Base-by-base conservation (phyloP, 2,888 invertebrate genomes). In the Coremacera marginata region DNA sequence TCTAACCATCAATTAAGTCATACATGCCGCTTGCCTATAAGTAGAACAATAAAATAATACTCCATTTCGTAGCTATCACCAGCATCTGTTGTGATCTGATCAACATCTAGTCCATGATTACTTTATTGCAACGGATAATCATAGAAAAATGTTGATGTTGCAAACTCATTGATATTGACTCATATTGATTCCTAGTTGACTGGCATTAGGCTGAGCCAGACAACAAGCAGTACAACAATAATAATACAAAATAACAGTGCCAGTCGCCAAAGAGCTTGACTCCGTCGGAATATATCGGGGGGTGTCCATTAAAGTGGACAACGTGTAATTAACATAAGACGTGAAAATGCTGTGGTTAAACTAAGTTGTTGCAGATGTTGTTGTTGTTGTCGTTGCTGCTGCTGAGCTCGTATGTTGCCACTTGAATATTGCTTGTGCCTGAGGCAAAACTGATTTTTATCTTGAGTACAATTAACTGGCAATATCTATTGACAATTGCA, bases 351-450 rank as follows among this genome's bases (percentile, higher is more conserved):
- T 31, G 37, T 25, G 25, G 27, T 25, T 67, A 67, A 37, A 22
- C 37, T 22, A 2, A 65, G 27, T 34, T 65, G 19, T 11, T 19
- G 63, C 73, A 37, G 65, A 49, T 78, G 57, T 76, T 62, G 67
- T 65, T 79, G 77, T 31, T 73, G 72, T 57, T 71, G 60, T 70
- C 22, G 55, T 49, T 77, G 75, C 51, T 76, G 44, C 34, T 44
- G 70, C 49, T 75, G 62, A 52, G 25, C 57, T 8, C 57, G 8
- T 11, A 19, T 22, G 27, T 60, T 27, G 57, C 57, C 14, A 60
- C 71, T 16, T 77, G 63, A 65, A 51, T 25, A 34, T 37, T 76
- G 70, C 60, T 51, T 37, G 65, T 31, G 68, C 62, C 22, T 65
- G 7, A 5, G 63, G 63, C 63, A 31, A 34, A 65, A 34, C 31